Conservation (phyloP, 1,140 invertebrate genomes). For the Lucilia sericata region DNA sequence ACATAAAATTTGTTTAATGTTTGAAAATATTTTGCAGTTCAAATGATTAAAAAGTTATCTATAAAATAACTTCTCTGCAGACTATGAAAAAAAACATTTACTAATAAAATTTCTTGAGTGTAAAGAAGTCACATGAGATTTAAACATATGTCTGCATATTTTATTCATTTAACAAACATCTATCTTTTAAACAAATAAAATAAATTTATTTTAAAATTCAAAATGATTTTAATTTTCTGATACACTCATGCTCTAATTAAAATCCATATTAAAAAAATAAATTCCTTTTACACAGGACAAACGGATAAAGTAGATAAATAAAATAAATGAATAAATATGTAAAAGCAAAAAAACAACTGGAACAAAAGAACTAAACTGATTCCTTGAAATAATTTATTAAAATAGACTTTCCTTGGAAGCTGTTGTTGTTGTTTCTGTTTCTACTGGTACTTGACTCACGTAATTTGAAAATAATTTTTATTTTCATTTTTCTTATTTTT, state of each 20-base stretch:
- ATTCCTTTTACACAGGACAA: neutral
- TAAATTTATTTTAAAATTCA: neutral
- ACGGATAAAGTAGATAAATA: neutral
- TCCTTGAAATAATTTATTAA: neutral
- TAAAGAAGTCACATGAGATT: too few species aligned
- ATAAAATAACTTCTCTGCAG: neutral
- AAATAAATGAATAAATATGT: neutral
- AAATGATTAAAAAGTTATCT: too few species aligned
- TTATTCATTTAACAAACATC: too few species aligned
- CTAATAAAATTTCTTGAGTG: too few species aligned
- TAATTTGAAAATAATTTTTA: constrained; percentile 2
- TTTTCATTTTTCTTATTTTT: neutral
- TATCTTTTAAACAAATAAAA: too few species aligned
- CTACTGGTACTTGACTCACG: neutral
- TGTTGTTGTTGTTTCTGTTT: too few species aligned
- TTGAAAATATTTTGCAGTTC: too few species aligned
- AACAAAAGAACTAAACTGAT: neutral
- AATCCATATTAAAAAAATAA: too few species aligned
- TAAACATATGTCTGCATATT: too few species aligned
- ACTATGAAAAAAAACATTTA: too few species aligned
- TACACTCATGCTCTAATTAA: neutral
- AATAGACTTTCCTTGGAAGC: neutral
- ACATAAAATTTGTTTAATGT: too few species aligned
- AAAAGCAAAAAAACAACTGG: too few species aligned
- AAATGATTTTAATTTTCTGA: neutral